These are phyloP conservation scores for Drepanosiphum platanoidis DNA, from an alignment of 2,888 invertebrate genomes.

Conservation along the genomic window DNA sequence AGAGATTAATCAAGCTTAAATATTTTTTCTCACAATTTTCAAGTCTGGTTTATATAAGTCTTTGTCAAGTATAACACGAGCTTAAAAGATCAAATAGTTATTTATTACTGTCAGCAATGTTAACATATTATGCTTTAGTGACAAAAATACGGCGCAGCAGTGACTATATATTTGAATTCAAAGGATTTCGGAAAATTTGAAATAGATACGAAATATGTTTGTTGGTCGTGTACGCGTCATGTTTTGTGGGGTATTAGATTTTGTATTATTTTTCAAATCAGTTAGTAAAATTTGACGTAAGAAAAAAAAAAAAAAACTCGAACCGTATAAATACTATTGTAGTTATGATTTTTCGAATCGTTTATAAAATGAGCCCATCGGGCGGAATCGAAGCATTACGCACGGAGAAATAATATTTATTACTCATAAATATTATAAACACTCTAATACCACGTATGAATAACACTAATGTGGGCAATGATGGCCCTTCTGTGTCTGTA, in stretches of 20 bases:
- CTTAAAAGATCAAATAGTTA: not conserved
- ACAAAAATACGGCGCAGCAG: not conserved
- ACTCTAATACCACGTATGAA: not conserved
- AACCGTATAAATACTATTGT: not conserved
- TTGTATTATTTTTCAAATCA: not conserved
- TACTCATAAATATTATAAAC: constrained; percentile 24
- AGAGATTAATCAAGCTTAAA: not conserved
- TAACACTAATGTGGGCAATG: constrained; percentile 8
- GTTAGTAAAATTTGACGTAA: not conserved
- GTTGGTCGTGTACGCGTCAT: not conserved
- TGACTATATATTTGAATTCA: not conserved
- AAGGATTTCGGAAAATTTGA: not conserved
- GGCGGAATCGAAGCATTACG: not conserved
- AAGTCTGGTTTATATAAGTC: not conserved
- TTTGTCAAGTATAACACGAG: not conserved
- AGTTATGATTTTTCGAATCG: not conserved
- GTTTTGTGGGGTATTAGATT: not conserved
- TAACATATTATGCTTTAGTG: constrained; percentile 6
- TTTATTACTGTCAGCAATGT: not conserved
- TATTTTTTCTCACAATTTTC: not conserved
- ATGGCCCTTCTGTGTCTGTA: constrained; percentile 20
- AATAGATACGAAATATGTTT: not conserved
- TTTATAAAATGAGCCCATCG: not conserved
- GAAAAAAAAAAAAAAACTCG: not conserved
- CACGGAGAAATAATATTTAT: not conserved